phyloP scores from a whole-genome alignment of 2,113 vertebrate genomes.

The Salvelinus namaycush region DNA sequence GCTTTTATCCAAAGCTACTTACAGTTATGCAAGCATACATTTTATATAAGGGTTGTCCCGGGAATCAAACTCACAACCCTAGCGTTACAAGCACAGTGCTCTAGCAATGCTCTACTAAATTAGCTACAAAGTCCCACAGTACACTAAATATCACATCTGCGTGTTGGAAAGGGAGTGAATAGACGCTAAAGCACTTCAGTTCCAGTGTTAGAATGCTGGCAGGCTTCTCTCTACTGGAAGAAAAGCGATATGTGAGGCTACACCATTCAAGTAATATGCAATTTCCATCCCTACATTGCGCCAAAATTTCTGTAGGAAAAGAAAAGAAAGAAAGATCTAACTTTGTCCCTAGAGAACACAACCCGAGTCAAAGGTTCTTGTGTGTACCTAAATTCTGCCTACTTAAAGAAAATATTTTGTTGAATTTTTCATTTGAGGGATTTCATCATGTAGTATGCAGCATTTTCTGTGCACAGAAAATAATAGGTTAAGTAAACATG shows the following conservation, averaged over 20 bases:
- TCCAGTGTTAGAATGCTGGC: background rate
- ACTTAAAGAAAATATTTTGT: background rate
- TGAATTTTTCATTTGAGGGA: background rate
- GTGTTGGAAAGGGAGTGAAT: background rate
- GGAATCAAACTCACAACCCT: no score
- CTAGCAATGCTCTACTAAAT: no score
- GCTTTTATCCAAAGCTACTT: no score
- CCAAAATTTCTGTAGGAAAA: constrained; percentile 9
- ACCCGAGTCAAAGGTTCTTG: background rate
- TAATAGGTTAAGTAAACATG: background rate
- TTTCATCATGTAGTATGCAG: background rate
- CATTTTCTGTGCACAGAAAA: background rate
- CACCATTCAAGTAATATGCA: constrained; percentile 1
- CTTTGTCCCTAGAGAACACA: no score
- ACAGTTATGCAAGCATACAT: no score
- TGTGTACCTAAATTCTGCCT: background rate
- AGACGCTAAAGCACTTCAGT: background rate
- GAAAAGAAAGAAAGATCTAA: background rate
- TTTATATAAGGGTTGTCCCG: no score
- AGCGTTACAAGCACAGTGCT: no score
- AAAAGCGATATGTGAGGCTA: background rate
- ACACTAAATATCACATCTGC: constrained; percentile 3
- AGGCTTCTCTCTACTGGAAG: background rate
- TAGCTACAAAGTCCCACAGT: no score
- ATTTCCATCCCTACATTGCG: constrained; percentile 5